Conservation (phyloP, 2,113 vertebrate genomes). For the Poeciliopsis turrubarensis region DNA sequence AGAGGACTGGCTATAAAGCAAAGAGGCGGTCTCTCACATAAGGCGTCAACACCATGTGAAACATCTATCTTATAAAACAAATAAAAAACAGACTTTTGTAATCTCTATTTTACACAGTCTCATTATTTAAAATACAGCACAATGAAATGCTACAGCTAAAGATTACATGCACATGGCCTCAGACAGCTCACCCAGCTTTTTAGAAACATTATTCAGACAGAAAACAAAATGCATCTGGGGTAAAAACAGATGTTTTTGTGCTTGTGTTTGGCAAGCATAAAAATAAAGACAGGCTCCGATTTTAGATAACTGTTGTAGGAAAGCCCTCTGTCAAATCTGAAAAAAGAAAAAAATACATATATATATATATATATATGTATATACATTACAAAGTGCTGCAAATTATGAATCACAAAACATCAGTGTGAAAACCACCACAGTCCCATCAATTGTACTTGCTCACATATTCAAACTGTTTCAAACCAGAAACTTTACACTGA, state of each 20-base stretch:
- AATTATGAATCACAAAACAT: conserved; percentile 17
- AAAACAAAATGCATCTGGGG: not conserved
- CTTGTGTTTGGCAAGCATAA: not conserved
- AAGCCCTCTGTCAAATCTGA: conserved; percentile 14
- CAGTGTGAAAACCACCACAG: conserved; percentile 19
- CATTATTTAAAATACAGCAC: conserved; percentile 28
- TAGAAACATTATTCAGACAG: not conserved
- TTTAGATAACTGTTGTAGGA: not conserved
- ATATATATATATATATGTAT: not conserved
- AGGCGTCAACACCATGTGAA: conserved; percentile 43
- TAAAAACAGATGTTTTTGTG: conserved; percentile 6
- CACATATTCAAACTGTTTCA: conserved; percentile 46
- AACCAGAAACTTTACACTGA: conserved; percentile 14
- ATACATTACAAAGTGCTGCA: conserved; percentile 33
- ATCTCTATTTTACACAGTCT: not conserved
- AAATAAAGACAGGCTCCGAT: conserved; percentile 6
- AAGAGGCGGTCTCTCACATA: conserved; percentile 37
- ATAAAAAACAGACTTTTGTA: conserved; percentile 1
- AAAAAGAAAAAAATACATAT: conserved; percentile 5
- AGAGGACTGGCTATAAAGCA: conserved; percentile 57
- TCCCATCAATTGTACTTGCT: conserved; percentile 28
- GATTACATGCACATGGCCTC: conserved; percentile 18
- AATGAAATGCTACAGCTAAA: conserved; percentile 30
- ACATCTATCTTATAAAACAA: conserved; percentile 21
- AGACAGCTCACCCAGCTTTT: conserved; percentile 32